Evolutionary conservation across 2,888 invertebrate genomes (phyloP), one percentile per base, ranked within the genome.

Genomic region (Drosophila atripex): DNA sequence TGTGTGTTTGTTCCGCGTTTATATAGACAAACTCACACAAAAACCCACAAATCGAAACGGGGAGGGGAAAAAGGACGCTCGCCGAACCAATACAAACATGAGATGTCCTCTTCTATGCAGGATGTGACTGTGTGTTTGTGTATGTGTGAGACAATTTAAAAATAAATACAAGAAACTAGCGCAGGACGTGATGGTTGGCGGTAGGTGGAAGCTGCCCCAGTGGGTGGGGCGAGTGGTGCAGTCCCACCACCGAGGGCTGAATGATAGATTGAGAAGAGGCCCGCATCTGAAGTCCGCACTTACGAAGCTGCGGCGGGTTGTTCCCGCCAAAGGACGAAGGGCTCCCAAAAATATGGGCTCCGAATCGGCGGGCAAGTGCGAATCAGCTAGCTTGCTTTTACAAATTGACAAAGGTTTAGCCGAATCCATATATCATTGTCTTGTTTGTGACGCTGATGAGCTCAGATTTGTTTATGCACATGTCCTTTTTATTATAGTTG

Each of bases 161-260:
- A 82, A 82, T 82, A 82, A 82, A 82, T 82, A 88, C 80, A 84
- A 82, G 87, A 82, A 82, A 82, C 82, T 88, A 82, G 82, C 80
- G 69, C 88, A 88, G 57, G 71, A 72, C 82, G 70, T 77, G 84
- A 68, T 61, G 71, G 71, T 65, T 38, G 41, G 43, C 30, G 38
- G 47, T 21, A 49, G 52, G 28, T 14, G 18, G 18, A 25, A 35
- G 68, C 28, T 18, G 51, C 25, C 53, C 18, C 7, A 14, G 32
- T 25, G 35, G 54, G 52, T 16, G 32, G 50, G 35, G 43, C 11
- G 23, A 25, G 25, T 58, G 57, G 18, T 47, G 55, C 56, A 71
- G 58, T 39, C 23, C 38, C 58, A 68, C 54, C 64, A 71, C 80
- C 80, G 80, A 80, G 80, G 80, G 80, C 61, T 65, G 86, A 63